These are phyloP conservation scores for Agriopis aurantiaria DNA, from an alignment of 2,888 invertebrate species.

Conservation along the genomic window DNA sequence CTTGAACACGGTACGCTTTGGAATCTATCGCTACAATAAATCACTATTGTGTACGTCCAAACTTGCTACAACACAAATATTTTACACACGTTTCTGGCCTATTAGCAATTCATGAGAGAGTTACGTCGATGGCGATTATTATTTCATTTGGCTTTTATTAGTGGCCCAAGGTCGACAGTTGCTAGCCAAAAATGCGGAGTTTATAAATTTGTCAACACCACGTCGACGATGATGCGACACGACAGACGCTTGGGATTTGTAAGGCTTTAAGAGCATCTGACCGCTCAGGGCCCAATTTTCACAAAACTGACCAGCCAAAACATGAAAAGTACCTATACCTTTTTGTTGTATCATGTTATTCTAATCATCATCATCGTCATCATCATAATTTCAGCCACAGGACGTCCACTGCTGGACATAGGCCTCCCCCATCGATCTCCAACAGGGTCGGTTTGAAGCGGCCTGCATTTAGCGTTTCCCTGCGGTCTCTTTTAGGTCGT, in stretches of 20 bases:
- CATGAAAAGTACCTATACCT: no score
- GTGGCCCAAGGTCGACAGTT: slow-evolving; percentile 50
- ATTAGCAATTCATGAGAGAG: slow-evolving; percentile 55
- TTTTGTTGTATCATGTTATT: no score
- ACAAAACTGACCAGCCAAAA: no score
- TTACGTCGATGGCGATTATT: slow-evolving; percentile 39
- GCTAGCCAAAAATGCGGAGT: slow-evolving; percentile 33
- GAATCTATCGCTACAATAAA: slow-evolving; percentile 2
- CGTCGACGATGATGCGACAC: not conserved
- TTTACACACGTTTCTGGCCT: slow-evolving; percentile 35
- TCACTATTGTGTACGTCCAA: not conserved
- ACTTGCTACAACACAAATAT: slow-evolving; percentile 13
- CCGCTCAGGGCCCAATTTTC: not conserved
- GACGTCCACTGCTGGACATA: no score
- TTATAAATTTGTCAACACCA: slow-evolving; percentile 23
- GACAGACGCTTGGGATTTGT: not conserved
- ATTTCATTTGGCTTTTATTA: slow-evolving; percentile 46
- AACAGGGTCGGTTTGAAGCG: no score
- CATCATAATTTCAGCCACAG: no score
- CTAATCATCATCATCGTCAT: no score
- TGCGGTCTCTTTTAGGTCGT: no score
- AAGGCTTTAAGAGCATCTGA: not conserved
- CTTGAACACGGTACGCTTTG: not conserved
- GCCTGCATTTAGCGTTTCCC: no score
- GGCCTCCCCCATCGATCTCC: no score